phyloP scores from a whole-genome alignment of 2,113 vertebrate species.

The Heterotilapia buettikoferi region DNA sequence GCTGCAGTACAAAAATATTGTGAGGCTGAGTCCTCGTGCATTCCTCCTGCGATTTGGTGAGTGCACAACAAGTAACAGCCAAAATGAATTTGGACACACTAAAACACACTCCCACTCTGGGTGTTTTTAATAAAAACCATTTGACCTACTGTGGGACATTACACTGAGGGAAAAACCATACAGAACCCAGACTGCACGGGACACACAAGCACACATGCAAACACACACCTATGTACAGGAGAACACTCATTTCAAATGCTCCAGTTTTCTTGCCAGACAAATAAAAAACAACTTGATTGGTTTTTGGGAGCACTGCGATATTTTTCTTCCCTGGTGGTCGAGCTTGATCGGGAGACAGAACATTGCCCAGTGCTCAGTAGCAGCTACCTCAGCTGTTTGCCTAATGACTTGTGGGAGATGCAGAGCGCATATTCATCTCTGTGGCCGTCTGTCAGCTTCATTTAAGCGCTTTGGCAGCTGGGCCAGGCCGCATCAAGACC shows the following conservation, averaged over 20 bases:
- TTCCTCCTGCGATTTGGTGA: neutral
- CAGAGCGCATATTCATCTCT: constrained; percentile 53
- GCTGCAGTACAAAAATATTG: neutral
- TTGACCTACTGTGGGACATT: neutral
- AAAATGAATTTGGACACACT: neutral
- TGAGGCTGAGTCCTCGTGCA: neutral
- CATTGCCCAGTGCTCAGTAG: constrained; percentile 19
- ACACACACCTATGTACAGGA: neutral
- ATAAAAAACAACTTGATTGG: constrained; percentile 19
- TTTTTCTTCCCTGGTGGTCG: constrained; percentile 34
- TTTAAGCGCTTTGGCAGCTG: constrained; percentile 24
- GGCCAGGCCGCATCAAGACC: neutral
- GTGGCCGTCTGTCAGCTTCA: constrained; percentile 51
- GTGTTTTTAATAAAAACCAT: neutral
- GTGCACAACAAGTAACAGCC: neutral
- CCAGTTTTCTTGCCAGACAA: constrained; percentile 24
- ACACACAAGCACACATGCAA: neutral
- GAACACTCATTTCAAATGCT: constrained; percentile 16
- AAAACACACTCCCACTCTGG: neutral
- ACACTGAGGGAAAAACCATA: neutral
- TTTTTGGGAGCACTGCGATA: constrained; percentile 38
- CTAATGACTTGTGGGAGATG: constrained; percentile 62
- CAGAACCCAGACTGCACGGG: neutral
- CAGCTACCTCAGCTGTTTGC: constrained; percentile 64
- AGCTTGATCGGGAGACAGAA: constrained; percentile 6